Evolutionary conservation across 2,888 invertebrate species (phyloP), one percentile per base, ranked within the genome.

Genomic region (Mellilla xanthometata): DNA sequence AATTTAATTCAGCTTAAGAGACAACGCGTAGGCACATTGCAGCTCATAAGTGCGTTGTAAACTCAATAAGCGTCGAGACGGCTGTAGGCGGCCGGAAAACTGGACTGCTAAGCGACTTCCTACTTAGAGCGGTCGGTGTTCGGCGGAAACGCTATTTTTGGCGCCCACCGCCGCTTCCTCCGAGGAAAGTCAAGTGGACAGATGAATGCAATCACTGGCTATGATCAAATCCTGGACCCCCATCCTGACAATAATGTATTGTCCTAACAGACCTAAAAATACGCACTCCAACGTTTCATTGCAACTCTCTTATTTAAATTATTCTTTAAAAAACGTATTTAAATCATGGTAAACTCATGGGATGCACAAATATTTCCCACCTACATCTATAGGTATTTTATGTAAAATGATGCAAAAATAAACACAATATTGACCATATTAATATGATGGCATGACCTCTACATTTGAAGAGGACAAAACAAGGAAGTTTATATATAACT

Each of bases 71-170:
- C 72, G 83, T 67, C 82, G 80, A 78, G 84, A 78, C 82, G 74
- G 62, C 70, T 72, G 88, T 87, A 79, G 87, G 88, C 86, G 88
- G 85, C 76, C 86, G 88, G 87, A 87, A 88, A 82, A 73, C 75
- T 65, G 68, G 72, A 73, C 75, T 68, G 76, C 62, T 71, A 71
- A 78, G 79, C 72, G 77, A 81, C 86, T 88, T 89, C 88, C 88
- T 88, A 86, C 88, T 88, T 89, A 88, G 76, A 78, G 76, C 65
- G 74, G 70, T 69, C 69, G 65, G 62, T 69, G 71, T 73, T 76
- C 72, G 73, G 62, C 88, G 89, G 89, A 89, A 84, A 80, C 76
- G 77, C 89, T 89, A 88, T 89, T 89, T 89, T 87, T 81, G 88
- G 89, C 82, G 85, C 83, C 81, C 84, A 81, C 82, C 71, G 81